Evolutionary conservation across 2,888 invertebrate species (phyloP).

Genomic region (Piscicola geometra): DNA sequence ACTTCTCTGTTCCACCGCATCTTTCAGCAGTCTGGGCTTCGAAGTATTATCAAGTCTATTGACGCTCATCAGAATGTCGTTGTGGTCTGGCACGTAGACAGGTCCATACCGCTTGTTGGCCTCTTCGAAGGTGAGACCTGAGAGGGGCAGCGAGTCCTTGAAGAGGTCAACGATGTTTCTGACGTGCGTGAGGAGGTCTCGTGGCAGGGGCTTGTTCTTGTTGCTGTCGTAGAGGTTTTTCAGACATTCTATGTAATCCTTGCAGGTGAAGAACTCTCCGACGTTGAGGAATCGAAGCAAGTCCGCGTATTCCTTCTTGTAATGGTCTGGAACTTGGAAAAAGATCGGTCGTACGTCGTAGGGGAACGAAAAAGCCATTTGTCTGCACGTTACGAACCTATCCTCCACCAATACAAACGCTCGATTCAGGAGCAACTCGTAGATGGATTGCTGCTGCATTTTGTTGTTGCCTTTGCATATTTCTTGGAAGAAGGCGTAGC

Average conservation of each 20-base stretch:
- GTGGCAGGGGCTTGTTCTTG: constrained; percentile 34
- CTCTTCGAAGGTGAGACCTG: constrained; percentile 38
- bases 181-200: constrained; percentile 41
- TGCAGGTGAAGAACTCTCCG: constrained; percentile 42
- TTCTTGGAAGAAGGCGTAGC: constrained; percentile 40
- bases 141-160: constrained; percentile 41
- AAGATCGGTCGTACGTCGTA: constrained; percentile 45
- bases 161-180: constrained; percentile 42
- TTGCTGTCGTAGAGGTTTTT: constrained; percentile 37
- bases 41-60: background rate
- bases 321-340: constrained; percentile 42
- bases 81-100: constrained; percentile 47
- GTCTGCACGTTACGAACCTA: constrained; percentile 38
- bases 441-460: constrained; percentile 26
- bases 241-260: constrained; percentile 42
- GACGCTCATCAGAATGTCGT: constrained; percentile 41
- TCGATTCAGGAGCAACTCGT: constrained; percentile 34
- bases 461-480: constrained; percentile 29
- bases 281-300: constrained; percentile 42
- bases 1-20: background rate
- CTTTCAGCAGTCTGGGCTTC: background rate
- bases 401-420: constrained; percentile 42
- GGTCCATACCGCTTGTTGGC: constrained; percentile 42
- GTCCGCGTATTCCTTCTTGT: constrained; percentile 36
- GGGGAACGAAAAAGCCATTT: constrained; percentile 42